Evolutionary conservation across 2,113 vertebrate species (phyloP).

Genomic region (Cairina moschata): DNA sequence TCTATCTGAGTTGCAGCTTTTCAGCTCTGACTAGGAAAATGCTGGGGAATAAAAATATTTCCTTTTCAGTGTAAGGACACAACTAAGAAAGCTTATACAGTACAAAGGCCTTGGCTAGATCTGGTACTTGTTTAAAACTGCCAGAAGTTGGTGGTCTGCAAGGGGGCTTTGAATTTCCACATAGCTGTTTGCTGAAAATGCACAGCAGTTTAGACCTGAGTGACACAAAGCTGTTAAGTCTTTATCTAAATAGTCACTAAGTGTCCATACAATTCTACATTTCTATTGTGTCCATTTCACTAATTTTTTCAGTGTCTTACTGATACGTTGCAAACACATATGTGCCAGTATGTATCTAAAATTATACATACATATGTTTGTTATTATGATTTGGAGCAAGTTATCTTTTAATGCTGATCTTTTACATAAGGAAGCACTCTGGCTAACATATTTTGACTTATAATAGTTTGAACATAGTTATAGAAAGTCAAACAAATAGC

Average conservation of each 20-base stretch:
- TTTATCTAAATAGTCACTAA: neutral
- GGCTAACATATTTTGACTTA: neutral
- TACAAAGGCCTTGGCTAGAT: neutral
- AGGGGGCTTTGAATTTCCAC: neutral
- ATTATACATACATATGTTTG: neutral
- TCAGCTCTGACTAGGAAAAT: neutral
- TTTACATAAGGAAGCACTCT: neutral
- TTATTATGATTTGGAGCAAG: neutral
- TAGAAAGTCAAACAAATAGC: neutral
- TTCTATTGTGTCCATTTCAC: neutral
- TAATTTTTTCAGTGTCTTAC: neutral
- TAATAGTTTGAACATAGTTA: neutral
- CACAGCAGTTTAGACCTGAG: neutral
- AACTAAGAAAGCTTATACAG: neutral
- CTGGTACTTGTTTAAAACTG: neutral
- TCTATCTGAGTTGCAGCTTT: neutral
- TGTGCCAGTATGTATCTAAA: neutral
- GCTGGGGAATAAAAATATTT: neutral
- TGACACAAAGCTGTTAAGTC: neutral
- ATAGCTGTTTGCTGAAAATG: neutral
- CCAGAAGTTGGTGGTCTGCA: neutral
- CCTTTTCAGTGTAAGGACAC: neutral
- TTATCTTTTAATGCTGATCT: neutral
- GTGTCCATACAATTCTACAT: neutral
- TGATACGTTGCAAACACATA: neutral